A percentile compares a stretch with the other conserved stretches of the same genome.
These are phyloP conservation scores for Thereva nobilitata DNA, from an alignment of 2,888 invertebrate genomes.

Conservation along the genomic window DNA sequence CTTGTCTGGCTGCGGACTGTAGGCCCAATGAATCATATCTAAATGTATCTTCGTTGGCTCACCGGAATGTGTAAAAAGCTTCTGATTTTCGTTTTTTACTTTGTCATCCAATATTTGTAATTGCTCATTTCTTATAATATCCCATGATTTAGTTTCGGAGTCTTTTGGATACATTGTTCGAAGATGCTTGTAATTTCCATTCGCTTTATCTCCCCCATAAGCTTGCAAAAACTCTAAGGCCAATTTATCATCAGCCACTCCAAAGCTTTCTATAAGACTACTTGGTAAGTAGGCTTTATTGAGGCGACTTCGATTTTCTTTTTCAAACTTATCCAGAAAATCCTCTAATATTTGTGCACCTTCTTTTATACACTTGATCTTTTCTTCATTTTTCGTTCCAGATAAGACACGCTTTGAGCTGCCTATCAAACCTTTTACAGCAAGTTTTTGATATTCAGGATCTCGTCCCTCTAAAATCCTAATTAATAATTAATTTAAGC, in stretches of 20 bases:
- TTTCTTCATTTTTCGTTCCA: constrained; percentile 76
- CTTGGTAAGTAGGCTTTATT: constrained; percentile 72
- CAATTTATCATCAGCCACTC: constrained; percentile 62
- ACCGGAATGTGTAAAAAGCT: constrained; percentile 68
- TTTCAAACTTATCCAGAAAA: constrained; percentile 75
- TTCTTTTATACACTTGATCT: constrained; percentile 73
- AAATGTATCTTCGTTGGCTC: constrained; percentile 71
- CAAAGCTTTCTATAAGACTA: constrained; percentile 63
- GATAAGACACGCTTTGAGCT: constrained; percentile 73
- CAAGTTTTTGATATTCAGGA: constrained; percentile 76
- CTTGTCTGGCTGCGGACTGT: constrained; percentile 71
- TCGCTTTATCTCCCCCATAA: constrained; percentile 67
- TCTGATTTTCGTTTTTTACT: constrained; percentile 65
- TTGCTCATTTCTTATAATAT: constrained; percentile 70
- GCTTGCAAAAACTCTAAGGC: constrained; percentile 65
- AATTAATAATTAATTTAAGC: constrained; percentile 1
- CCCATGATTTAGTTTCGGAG: constrained; percentile 69
- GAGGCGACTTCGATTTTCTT: constrained; percentile 67
- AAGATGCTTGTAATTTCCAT: constrained; percentile 69
- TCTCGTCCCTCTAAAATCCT: constrained; percentile 71
- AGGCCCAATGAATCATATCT: constrained; percentile 74
- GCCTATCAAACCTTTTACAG: constrained; percentile 71
- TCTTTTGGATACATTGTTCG: constrained; percentile 65
- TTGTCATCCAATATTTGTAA: constrained; percentile 64
- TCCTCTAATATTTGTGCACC: constrained; percentile 72